Evolutionary conservation across 2,797 vertebrate genomes (phyloP).

Genomic region (Bradypodion ventrale): DNA sequence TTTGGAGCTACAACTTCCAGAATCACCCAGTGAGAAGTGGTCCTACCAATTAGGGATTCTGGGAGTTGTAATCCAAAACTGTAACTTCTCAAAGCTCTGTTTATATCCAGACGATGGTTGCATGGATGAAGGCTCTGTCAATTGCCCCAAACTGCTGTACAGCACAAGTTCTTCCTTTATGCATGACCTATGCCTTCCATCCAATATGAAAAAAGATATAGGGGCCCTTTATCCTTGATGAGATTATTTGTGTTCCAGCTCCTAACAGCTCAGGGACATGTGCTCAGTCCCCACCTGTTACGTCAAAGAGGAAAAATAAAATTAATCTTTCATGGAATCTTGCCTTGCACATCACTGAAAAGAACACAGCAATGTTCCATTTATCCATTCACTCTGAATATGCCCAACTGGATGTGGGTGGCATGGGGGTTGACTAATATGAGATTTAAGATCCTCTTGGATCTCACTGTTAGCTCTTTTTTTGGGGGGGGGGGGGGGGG

Average conservation of each 20-base stretch:
- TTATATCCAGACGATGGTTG: neutral
- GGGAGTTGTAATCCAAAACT: neutral
- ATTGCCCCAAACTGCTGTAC: neutral
- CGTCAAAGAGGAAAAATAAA: conserved; percentile 23
- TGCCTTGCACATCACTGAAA: neutral
- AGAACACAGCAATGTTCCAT: neutral
- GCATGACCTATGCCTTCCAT: neutral
- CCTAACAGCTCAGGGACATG: neutral
- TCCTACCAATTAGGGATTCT: neutral
- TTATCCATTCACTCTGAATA: neutral
- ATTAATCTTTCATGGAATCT: conserved; percentile 7
- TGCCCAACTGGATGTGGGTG: neutral
- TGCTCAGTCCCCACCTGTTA: neutral
- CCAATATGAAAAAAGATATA: neutral
- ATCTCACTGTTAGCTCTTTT: neutral
- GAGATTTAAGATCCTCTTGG: conserved; percentile 13
- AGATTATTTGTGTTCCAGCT: neutral
- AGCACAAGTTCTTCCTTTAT: neutral
- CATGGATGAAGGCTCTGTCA: neutral
- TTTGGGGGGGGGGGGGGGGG: too few relatives aligned
- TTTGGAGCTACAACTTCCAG: too few relatives aligned
- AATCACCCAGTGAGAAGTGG: too few relatives aligned
- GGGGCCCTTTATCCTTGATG: neutral
- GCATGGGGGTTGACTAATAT: neutral
- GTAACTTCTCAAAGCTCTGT: neutral